Evolutionary conservation across 1,140 invertebrate genomes (phyloP), one percentile per base, ranked within the genome.

Genomic region (Cydia strobilella): DNA sequence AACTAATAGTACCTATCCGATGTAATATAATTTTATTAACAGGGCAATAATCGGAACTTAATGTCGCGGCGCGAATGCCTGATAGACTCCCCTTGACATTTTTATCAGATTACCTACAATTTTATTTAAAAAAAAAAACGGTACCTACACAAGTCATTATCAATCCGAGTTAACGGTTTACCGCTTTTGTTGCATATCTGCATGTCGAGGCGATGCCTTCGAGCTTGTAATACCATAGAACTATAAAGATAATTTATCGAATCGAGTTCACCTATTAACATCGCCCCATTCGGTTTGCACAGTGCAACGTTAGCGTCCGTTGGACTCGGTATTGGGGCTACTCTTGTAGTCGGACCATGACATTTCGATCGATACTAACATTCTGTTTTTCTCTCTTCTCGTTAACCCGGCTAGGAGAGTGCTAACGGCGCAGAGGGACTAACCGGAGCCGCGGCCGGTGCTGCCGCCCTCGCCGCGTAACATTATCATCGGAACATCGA

Each of bases 361-460:
- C 90, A 93, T 92, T 92, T 92, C 84, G 90, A 92, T 88, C 91
- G 86, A 93, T 92, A 93, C 93, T 93, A 93, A 93, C 93, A 92
- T 93, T 91, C 93, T 93, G 93, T 93, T 93, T 90, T 93, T 93
- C 90, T 93, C 91, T 93, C 92, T 92, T 92, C 90, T 93, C 90
- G 90, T 93, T 93, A 93, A 93, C 91, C 87, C 87, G 92, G 91
- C 92, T 95, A 95, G 95, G 95, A 95, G 94, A 95, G 95, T 95
- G 95, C 94, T 95, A 95, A 95, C 94, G 90, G 89, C 87, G 90
- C 85, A 85, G 90, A 85, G 86, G 89, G 84, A 89, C 84, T 91
- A 91, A 91, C 87, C 81, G 90, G 79, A 87, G 87, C 81, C 79
- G 84, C 84, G 86, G 84, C 83, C 83, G 85, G 75, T 78, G 83